Evolutionary conservation across 37 sponge, comb jelly and placozoan genomes (phyloP), one percentile per base, ranked within the genome.

Genomic region (Amphimedon queenslandica): DNA sequence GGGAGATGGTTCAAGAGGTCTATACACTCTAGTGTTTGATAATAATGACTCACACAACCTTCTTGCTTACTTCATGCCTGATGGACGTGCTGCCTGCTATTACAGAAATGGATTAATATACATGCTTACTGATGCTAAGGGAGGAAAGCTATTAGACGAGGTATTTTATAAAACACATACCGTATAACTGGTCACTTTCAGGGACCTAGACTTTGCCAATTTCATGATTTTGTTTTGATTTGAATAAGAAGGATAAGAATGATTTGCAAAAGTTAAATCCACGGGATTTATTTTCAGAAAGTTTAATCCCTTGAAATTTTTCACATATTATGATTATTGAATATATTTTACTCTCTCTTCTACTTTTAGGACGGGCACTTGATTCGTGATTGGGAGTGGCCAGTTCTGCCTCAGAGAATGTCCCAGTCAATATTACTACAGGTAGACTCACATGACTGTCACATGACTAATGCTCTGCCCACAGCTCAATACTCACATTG

Each of bases 1-100:
- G 38, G 84, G 68, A 29, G 41, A 65, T 31, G 79, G 79, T 2
- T 58, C 55, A n/a, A 83, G 37, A 58, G 90, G 84, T 1, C 58
- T 82, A 41, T 84, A 91, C 73, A 75, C 80, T 24, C 56, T 77
- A 32, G 86, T 80, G 63, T 94, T 73, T 70, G 76, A 78, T 37
- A 80, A 94, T 56, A 43, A 33, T 1, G 83, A 77, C 25, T 70
- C 24, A 23, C 38, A 37, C 60, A n/a, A 63, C 34, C 77, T 94
- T 74, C 70, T 91, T 37, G 92, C 80, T 16, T 87, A 64, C 67
- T 94, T 91, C 82, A 82, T 71, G 31, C 89, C 95, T 4, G 30
- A 39, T 55, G 95, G 95, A 23, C 74, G 37, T 39, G 80, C 39
- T 58, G 82, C 84, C 72, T 86, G 92, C 73, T 94, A 94, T 79